phyloP scores from a whole-genome alignment of 2,888 invertebrate species.

The Amiota communis region DNA sequence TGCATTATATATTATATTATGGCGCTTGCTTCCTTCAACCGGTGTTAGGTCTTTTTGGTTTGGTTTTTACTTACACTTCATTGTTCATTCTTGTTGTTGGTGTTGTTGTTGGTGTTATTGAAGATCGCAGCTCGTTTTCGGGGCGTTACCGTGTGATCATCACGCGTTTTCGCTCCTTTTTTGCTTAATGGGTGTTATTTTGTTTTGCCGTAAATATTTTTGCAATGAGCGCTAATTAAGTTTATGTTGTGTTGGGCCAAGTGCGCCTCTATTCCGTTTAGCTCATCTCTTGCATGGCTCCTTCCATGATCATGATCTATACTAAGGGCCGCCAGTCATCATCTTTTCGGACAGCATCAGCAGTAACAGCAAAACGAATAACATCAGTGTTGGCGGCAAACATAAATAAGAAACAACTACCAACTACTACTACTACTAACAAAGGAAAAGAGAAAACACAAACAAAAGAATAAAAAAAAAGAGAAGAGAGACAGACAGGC shows the following conservation, averaged over 20 bases:
- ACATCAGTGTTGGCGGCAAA: constrained; percentile 5
- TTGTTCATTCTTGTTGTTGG: constrained; percentile 19
- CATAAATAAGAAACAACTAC: constrained; percentile 7
- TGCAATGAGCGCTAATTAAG: constrained; percentile 58
- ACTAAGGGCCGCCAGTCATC: too few relatives aligned
- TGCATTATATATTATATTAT: constrained; percentile 18
- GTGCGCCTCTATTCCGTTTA: background rate
- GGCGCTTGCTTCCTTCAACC: constrained; percentile 1
- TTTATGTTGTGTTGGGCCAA: background rate
- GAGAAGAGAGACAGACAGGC: too few relatives aligned
- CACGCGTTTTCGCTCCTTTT: constrained; percentile 68
- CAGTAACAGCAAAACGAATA: background rate
- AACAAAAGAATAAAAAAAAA: background rate
- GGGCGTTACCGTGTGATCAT: constrained; percentile 71
- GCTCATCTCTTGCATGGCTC: background rate
- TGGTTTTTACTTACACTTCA: background rate
- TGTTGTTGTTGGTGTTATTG: constrained; percentile 42
- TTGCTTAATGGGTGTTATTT: constrained; percentile 68
- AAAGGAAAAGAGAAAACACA: background rate
- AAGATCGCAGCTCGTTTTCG: constrained; percentile 60
- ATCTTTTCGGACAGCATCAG: too few relatives aligned
- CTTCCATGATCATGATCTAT: background rate
- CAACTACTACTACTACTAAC: background rate
- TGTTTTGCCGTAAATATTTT: constrained; percentile 67
- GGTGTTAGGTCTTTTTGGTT: constrained; percentile 3